These are phyloP conservation scores for Mimachlamys varia DNA, from an alignment of 2,888 invertebrate genomes.

Conservation along the genomic window DNA sequence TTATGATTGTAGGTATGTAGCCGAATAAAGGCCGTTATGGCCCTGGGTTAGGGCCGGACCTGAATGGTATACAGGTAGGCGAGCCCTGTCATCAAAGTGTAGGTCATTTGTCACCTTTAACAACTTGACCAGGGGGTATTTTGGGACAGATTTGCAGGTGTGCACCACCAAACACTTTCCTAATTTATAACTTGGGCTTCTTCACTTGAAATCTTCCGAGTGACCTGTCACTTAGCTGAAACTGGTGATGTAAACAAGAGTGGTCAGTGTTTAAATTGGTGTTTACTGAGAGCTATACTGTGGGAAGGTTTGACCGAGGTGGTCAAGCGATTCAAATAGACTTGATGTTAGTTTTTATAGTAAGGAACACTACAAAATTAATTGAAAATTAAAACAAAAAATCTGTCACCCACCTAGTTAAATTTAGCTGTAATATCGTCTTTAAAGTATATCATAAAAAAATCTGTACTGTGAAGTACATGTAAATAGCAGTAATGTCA, in stretches of 20 bases:
- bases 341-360: too few relatives aligned
- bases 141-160: not conserved
- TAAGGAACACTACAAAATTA: too few relatives aligned
- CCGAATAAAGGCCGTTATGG: not conserved
- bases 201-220: not conserved
- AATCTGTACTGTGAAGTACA: too few relatives aligned
- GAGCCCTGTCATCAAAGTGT: not conserved
- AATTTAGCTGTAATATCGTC: too few relatives aligned
- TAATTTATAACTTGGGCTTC: not conserved
- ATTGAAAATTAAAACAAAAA: too few relatives aligned
- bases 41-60: conserved; percentile 9
- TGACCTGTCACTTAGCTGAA: not conserved
- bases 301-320: not conserved
- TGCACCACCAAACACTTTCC: not conserved
- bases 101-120: not conserved
- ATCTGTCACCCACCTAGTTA: too few relatives aligned
- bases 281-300: not conserved
- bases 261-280: not conserved
- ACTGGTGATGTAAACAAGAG: not conserved
- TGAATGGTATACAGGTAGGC: not conserved
- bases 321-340: too few relatives aligned
- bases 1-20: not conserved
- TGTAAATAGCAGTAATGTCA: not conserved
- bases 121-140: not conserved
- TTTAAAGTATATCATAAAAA: too few relatives aligned